Conservation (phyloP, 37 sponge, comb jelly and placozoan genomes). For the Ianthella basta region DNA sequence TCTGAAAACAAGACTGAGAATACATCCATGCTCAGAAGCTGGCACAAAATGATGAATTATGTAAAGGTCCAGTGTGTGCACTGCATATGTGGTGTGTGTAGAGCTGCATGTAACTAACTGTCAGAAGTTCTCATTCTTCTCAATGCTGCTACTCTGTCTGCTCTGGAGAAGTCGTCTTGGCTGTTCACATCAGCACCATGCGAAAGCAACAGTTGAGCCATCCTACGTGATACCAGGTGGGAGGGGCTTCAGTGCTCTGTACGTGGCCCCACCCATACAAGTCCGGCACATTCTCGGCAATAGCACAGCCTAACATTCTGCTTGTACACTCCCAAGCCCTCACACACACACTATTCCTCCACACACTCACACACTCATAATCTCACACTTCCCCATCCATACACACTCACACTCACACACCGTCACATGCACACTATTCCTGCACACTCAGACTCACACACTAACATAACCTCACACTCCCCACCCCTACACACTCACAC, state of each 20-base stretch:
- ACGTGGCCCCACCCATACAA: no score
- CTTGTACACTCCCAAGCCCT: no score
- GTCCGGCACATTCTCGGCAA: no score
- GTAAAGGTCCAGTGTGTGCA: background rate
- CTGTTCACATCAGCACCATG: constrained; percentile 81
- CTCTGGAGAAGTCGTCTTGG: constrained; percentile 81
- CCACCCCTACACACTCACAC: background rate
- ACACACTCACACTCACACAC: background rate
- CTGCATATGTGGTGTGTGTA: no score
- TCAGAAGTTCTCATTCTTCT: constrained; percentile 3
- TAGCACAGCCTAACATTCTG: background rate
- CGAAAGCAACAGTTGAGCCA: constrained; percentile 56
- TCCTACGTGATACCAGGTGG: background rate
- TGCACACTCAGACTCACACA: background rate
- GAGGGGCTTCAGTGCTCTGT: no score
- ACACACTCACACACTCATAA: no score
- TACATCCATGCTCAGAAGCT: no score
- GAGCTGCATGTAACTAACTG: no score
- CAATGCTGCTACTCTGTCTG: constrained; percentile 49
- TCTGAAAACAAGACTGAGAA: no score
- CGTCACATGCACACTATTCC: background rate
- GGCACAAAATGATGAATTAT: no score
- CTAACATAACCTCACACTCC: background rate
- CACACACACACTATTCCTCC: constrained; percentile 33
- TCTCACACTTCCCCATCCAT: background rate